phyloP scores from a whole-genome alignment of 2,113 vertebrate species.

The Notarius lentiginosus region DNA sequence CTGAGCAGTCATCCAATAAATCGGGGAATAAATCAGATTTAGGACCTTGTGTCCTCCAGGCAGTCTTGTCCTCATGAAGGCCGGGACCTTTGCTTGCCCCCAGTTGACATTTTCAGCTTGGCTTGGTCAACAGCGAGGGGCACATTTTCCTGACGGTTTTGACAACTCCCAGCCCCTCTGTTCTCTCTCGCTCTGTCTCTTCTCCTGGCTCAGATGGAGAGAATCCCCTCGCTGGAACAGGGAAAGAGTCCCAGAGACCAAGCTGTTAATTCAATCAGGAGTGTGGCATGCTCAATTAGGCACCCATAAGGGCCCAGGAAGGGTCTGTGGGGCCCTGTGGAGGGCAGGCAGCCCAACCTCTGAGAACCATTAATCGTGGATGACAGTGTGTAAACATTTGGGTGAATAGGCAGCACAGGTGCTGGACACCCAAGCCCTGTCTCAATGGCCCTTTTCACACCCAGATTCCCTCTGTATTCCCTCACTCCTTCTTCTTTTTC shows the following conservation, averaged over 20 bases:
- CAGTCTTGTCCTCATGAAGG: conserved; percentile 64
- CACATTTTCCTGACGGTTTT: conserved; percentile 73
- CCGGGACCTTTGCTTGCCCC: conserved; percentile 72
- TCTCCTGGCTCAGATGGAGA: neutral
- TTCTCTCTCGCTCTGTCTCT: conserved; percentile 50
- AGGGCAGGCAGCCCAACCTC: conserved; percentile 68
- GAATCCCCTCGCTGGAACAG: conserved; percentile 50
- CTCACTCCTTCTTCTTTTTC: conserved; percentile 30
- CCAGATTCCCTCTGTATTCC: conserved; percentile 49
- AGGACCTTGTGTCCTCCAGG: conserved; percentile 34
- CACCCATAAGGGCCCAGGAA: conserved; percentile 75
- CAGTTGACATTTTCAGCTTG: conserved; percentile 71
- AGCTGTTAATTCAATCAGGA: conserved; percentile 82
- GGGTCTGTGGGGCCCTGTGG: conserved; percentile 65
- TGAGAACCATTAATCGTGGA: conserved; percentile 76
- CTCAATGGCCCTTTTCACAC: conserved; percentile 75
- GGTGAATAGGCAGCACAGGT: conserved; percentile 79
- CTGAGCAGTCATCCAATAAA: neutral
- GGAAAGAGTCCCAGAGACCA: conserved; percentile 73
- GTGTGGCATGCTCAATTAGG: conserved; percentile 78
- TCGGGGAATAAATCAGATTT: conserved; percentile 25
- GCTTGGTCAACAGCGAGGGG: conserved; percentile 68
- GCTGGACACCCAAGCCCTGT: conserved; percentile 69
- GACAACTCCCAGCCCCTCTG: conserved; percentile 61
- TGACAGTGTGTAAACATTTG: conserved; percentile 82